Evolutionary conservation across 2,113 vertebrate species (phyloP), one percentile per base, ranked within the genome.

Genomic region (Cyanoderma ruficeps): DNA sequence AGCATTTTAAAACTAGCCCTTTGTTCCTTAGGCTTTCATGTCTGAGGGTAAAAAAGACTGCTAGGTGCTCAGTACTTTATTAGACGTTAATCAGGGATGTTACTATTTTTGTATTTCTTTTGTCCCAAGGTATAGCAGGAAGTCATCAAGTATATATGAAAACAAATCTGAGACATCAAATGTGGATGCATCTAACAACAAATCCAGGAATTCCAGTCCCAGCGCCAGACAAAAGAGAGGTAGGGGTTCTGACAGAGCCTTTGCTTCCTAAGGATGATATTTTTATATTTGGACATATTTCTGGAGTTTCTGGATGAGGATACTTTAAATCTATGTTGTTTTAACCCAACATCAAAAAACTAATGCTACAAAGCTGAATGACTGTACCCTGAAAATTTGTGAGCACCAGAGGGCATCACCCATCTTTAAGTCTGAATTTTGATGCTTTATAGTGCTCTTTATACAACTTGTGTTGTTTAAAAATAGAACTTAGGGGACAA

Each of bases 191-290:
- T 98, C 98, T 35, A 98, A 98, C 96, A 98, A 98, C 35, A 98
- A 98, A 80, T 96, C 97, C 83, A 98, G 98, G 95, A 98, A 96
- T 87, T 91, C 98, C 61, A 99, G 98, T 94, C 98, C 98, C 55
- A 98, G 97, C 4, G 96, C 98, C 97, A 98, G 98, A 75, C 98
- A 98, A 92, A 98, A 98, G 95, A 98, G 97, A 99, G 98, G 99
- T 99, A 97, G 97, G 98, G 80, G 6, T 37, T 92, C 64, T 28
- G 42, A 33, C 20, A 63, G 41, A 78, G 37, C 24, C 61, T 79
- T 81, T 60, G 21, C 69, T 87, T 86, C 47, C 33, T 42, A 61
- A 81, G 65, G 83, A n/a, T 88, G 60, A 37, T 75, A 41, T n/a
- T 88, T 93, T 60, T n/a, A 28, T 76, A 64, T 68, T 81, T 87